These are phyloP conservation scores for Cyclophora punctaria DNA, from an alignment of 2,888 invertebrate species.

Conservation along the genomic window DNA sequence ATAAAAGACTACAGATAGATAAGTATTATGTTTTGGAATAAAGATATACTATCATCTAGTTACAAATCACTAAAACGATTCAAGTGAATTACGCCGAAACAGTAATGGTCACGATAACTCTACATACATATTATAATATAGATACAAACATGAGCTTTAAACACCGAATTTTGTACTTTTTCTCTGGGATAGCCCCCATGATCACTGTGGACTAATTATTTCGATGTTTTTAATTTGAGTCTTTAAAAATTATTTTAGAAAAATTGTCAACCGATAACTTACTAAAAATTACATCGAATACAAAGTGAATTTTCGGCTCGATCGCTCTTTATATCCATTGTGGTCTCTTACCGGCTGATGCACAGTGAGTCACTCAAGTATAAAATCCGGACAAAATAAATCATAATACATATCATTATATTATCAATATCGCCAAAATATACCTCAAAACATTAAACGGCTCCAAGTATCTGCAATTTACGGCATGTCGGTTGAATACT, in stretches of 20 bases:
- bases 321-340: slow-evolving; percentile 64
- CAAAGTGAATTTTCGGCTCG: slow-evolving; percentile 39
- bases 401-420: slow-evolving; percentile 25
- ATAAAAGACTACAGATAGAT: slow-evolving; percentile 51
- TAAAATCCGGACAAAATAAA: slow-evolving; percentile 60
- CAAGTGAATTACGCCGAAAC: slow-evolving; percentile 54
- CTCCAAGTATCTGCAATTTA: slow-evolving; percentile 70
- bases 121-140: slow-evolving; percentile 52
- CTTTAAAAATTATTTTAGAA: slow-evolving; percentile 64
- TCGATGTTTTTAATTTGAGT: slow-evolving; percentile 72
- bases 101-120: slow-evolving; percentile 56
- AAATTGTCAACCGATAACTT: slow-evolving; percentile 70
- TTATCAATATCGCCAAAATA: slow-evolving; percentile 46
- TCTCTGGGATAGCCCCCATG: slow-evolving; percentile 62
- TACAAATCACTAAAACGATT: slow-evolving; percentile 57
- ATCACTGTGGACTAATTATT: slow-evolving; percentile 72
- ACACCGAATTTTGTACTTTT: slow-evolving; percentile 75
- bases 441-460: slow-evolving; percentile 57
- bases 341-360: slow-evolving; percentile 60
- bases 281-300: slow-evolving; percentile 40
- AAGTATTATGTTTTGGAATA: slow-evolving; percentile 46
- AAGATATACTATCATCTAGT: slow-evolving; percentile 64
- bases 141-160: slow-evolving; percentile 66
- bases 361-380: slow-evolving; percentile 68
- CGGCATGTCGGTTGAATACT: slow-evolving; percentile 69